phyloP scores from a whole-genome alignment of 2,797 vertebrate genomes.

The Enteromius treurensis region DNA sequence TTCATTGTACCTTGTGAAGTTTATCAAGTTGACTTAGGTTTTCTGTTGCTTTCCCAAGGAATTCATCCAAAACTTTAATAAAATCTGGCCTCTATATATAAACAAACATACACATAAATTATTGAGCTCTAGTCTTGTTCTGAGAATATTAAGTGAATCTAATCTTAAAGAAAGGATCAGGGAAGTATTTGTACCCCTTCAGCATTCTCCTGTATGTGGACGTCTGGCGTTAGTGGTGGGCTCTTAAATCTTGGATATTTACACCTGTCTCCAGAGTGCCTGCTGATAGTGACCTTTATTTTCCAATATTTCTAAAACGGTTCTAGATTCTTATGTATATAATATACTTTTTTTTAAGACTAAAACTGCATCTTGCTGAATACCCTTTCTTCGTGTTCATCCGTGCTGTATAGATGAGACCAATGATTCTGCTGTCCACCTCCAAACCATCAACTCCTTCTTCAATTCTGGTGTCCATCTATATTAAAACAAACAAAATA shows the following conservation, averaged over 20 bases:
- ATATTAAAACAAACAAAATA: slow-evolving; percentile 2
- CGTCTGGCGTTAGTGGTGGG: neutral
- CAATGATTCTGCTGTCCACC: slow-evolving; percentile 75
- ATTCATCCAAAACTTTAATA: slow-evolving; percentile 64
- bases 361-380: neutral
- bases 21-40: slow-evolving; percentile 66
- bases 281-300: slow-evolving; percentile 15
- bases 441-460: slow-evolving; percentile 69
- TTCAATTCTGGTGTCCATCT: slow-evolving; percentile 69
- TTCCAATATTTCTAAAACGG: neutral
- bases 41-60: slow-evolving; percentile 63
- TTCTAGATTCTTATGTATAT: neutral
- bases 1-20: slow-evolving; percentile 67
- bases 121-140: neutral
- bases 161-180: neutral
- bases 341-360: neutral
- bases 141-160: neutral
- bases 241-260: neutral
- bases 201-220: neutral
- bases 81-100: slow-evolving; percentile 41
- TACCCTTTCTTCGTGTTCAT: slow-evolving; percentile 73
- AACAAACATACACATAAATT: neutral
- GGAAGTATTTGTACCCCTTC: slow-evolving; percentile 32
- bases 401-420: slow-evolving; percentile 75
- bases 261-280: neutral